Base-by-base conservation (phyloP, 2,113 vertebrate genomes). In the Tichodroma muraria region DNA sequence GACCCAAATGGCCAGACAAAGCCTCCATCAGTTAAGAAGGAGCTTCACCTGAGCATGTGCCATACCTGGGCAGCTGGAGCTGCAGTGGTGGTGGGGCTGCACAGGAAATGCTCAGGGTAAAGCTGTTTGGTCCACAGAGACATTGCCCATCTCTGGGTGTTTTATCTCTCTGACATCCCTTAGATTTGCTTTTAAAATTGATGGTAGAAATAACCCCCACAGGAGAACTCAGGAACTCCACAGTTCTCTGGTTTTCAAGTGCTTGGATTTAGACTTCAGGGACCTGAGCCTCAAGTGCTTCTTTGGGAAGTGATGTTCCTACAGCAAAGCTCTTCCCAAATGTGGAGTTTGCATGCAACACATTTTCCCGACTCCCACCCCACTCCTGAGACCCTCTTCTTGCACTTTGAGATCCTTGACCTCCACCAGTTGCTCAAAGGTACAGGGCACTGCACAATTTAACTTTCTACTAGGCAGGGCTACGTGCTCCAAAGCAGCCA, bases 281-380 rank as follows among this genome's bases (percentile, higher is more conserved):
- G 70, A 60, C 10, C 61, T 22, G 44, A 4, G 5, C 15, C 11
- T 24, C 30, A 31, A 45, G 52, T 3, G 21, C 52, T 28, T 42
- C 8, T 77, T 60, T 44, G 70, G 61, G 90, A 76, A 61, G 19
- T 0, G 7, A 73, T 68, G 53, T 16, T 81, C 52, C 45, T 40
- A 5, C 11, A 44, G 70, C 30, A 56, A 57, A 84, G 54, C 28
- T 75, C 68, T 80, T 68, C 59, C 86, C 66, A 38, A 33, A 66
- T 4, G 6, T 1, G 57, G 72, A 33, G 50, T 12, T 52, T 30
- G 37, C 0, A 0, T n/a, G 66, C 71, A 69, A 40, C 11, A 6
- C 71, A 69, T 61, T 23, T 27, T 66, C 44, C 37, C 38, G 56
- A 27, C 23, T 79, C 35, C 8, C 70, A 64, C 1, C 3, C 15